Percentiles rank a stretch among this genome's conserved stretches.
phyloP scores from a whole-genome alignment of 1,140 invertebrate genomes.

The Tyrophagus putrescentiae region DNA sequence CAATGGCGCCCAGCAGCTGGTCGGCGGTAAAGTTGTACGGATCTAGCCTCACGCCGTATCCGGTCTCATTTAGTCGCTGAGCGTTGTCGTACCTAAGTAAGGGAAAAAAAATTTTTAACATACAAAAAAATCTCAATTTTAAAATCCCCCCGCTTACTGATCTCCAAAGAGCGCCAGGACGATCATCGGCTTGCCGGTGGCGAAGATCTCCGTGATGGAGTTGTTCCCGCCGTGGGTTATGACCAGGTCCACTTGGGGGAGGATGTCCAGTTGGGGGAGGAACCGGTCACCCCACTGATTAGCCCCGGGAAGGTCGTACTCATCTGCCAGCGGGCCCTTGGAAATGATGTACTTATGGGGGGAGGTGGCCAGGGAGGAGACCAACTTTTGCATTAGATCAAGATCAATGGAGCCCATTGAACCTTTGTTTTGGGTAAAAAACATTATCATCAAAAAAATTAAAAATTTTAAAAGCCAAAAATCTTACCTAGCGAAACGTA shows the following conservation, averaged over 20 bases:
- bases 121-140: too few species aligned
- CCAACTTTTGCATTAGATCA: conserved; percentile 13
- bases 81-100: too few species aligned
- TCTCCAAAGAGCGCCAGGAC: conserved; percentile 20
- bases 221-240: conserved; percentile 23
- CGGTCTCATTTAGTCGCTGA: too few species aligned
- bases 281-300: conserved; percentile 21
- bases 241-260: conserved; percentile 17
- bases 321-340: conserved; percentile 11
- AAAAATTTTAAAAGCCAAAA: too few species aligned
- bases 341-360: conserved; percentile 15
- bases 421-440: too few species aligned
- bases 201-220: conserved; percentile 6
- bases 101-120: too few species aligned
- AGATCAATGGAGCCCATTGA: conserved; percentile 26
- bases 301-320: conserved; percentile 24
- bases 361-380: not conserved
- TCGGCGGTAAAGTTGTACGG: too few species aligned
- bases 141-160: too few species aligned
- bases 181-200: conserved; percentile 10
- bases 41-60: too few species aligned
- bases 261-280: conserved; percentile 5
- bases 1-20: too few species aligned
- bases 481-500: too few species aligned
- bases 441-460: too few species aligned